Conservation (phyloP, 1,140 invertebrate species). For the Atta texana region DNA sequence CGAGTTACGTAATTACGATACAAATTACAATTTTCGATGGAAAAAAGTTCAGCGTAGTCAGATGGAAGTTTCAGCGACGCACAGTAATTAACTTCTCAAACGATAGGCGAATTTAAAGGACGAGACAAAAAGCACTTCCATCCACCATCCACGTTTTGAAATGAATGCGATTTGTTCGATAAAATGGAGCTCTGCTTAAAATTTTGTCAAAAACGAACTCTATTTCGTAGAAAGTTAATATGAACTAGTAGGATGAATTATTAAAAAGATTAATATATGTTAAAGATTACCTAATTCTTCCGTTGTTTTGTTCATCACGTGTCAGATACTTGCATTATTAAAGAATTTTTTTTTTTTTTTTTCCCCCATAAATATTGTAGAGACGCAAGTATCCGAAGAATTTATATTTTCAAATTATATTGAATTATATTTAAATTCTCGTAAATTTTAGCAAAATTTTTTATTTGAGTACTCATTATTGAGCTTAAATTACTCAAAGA, state of each 20-base stretch:
- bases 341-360: neutral
- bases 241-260: neutral
- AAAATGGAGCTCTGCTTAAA: neutral
- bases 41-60: slow-evolving; percentile 34
- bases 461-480: neutral
- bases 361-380: neutral
- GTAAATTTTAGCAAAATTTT: neutral
- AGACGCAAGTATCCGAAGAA: neutral
- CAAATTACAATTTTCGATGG: slow-evolving; percentile 39
- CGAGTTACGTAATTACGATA: slow-evolving; percentile 48
- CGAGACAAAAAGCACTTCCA: neutral
- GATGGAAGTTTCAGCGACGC: slow-evolving; percentile 17
- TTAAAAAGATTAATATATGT: neutral
- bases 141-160: neutral
- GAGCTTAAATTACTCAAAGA: slow-evolving; percentile 47
- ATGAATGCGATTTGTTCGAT: slow-evolving; percentile 23
- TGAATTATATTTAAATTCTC: neutral
- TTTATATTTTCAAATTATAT: neutral
- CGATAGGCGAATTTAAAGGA: neutral
- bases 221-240: neutral
- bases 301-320: neutral
- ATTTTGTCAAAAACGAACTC: neutral
- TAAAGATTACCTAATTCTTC: neutral
- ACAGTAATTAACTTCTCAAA: slow-evolving; percentile 30
- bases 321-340: neutral